phyloP scores from a whole-genome alignment of 2,888 invertebrate species.

The Pristionchus maxplancki region DNA sequence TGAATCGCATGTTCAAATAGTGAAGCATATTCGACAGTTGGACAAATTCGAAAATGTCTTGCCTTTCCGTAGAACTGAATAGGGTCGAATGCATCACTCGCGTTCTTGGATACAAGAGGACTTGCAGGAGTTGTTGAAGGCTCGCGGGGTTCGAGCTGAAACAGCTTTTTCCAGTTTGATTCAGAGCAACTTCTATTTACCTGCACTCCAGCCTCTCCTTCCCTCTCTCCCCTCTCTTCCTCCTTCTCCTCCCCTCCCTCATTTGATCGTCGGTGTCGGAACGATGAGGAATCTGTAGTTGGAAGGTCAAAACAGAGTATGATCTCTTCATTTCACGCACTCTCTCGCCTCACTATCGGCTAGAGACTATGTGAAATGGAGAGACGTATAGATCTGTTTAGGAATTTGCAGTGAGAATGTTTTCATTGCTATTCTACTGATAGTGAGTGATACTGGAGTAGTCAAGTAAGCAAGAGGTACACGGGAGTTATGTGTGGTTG shows the following conservation, averaged over 20 bases:
- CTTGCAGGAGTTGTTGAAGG: neutral
- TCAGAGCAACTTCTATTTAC: neutral
- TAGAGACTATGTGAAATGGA: neutral
- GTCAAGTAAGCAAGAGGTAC: neutral
- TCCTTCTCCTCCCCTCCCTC: neutral
- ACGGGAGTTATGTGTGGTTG: neutral
- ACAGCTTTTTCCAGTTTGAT: neutral
- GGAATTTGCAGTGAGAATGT: neutral
- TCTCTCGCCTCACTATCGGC: neutral
- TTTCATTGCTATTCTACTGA: neutral
- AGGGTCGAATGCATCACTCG: conserved; percentile 25
- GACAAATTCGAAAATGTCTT: neutral
- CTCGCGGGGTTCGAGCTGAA: neutral
- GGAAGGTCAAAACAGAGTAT: neutral
- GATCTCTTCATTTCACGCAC: neutral
- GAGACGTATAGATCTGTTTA: too few species aligned
- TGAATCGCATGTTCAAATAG: too few species aligned
- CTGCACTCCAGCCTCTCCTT: neutral
- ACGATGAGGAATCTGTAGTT: conserved; percentile 6
- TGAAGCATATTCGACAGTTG: neutral
- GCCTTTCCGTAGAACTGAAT: conserved; percentile 44
- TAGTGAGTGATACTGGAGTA: neutral
- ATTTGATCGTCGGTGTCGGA: neutral
- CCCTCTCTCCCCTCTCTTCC: neutral
- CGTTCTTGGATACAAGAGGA: neutral